A percentile compares a stretch with the other conserved stretches of the same genome.
Evolutionary conservation across 2,888 invertebrate genomes (phyloP).

Genomic region (Sinhomidia bicolor): DNA sequence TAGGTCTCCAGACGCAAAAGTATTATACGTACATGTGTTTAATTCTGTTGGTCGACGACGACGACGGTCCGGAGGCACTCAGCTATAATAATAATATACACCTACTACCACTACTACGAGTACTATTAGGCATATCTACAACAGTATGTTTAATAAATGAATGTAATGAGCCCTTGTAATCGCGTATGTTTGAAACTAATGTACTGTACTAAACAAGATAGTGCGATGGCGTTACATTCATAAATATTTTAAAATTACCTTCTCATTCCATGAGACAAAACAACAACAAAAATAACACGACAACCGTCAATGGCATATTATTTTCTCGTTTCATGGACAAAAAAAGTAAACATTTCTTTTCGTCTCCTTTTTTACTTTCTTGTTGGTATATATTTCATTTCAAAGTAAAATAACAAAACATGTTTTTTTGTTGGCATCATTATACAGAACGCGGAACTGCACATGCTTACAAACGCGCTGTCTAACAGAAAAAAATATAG

Average conservation of each 20-base stretch:
- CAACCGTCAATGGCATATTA: conserved; percentile 13
- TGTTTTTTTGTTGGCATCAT: not conserved
- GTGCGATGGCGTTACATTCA: conserved; percentile 54
- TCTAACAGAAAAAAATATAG: not conserved
- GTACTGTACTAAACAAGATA: conserved; percentile 55
- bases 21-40: not conserved
- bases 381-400: too few relatives aligned
- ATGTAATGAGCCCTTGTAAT: conserved; percentile 63
- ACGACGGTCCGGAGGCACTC: not conserved
- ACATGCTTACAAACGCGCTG: too few relatives aligned
- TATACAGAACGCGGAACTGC: too few relatives aligned
- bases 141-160: conserved; percentile 51
- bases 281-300: not conserved
- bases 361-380: too few relatives aligned
- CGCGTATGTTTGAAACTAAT: conserved; percentile 49
- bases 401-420: not conserved
- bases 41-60: not conserved
- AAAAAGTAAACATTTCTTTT: not conserved
- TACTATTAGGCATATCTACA: not conserved
- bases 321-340: not conserved
- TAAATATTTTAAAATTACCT: conserved; percentile 61
- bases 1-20: conserved; percentile 52
- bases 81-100: too few relatives aligned
- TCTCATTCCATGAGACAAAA: conserved; percentile 31
- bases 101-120: too few relatives aligned